Evolutionary conservation across 2,888 invertebrate species (phyloP).

Genomic region (Rhodophaea formosa): DNA sequence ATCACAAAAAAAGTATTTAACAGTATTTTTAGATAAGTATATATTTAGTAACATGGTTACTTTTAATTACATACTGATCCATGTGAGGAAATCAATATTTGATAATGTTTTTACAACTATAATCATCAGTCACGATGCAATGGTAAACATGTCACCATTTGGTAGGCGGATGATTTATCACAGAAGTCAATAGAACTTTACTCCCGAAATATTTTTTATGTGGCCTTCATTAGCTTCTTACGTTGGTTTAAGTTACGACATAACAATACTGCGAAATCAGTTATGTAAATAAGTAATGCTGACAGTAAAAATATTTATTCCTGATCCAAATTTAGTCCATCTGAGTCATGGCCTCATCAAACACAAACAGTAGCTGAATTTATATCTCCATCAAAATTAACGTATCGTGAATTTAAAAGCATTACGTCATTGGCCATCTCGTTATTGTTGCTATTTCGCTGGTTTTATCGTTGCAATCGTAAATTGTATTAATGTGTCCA

Average conservation of each 20-base stretch:
- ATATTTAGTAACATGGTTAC: background rate
- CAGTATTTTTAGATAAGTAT: too few species aligned
- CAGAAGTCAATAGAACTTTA: background rate
- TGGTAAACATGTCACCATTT: background rate
- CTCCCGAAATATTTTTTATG: background rate
- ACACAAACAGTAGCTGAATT: conserved; percentile 34
- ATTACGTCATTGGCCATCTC: conserved; percentile 41
- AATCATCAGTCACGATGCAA: background rate
- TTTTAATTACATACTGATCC: background rate
- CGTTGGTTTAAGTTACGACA: too few species aligned
- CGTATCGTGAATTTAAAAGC: conserved; percentile 46
- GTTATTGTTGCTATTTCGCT: conserved; percentile 43
- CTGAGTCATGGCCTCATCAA: conserved; percentile 27
- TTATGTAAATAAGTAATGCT: conserved; percentile 3
- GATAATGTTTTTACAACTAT: background rate
- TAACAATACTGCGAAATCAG: background rate
- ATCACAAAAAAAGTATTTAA: too few species aligned
- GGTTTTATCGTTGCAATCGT: conserved; percentile 50
- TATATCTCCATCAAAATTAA: conserved; percentile 47
- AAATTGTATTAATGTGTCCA: conserved; percentile 44
- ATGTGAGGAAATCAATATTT: background rate
- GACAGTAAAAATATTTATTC: conserved; percentile 6
- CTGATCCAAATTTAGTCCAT: conserved; percentile 1
- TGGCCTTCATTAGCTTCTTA: background rate
- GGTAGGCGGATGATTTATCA: background rate